A percentile compares a stretch with the other conserved stretches of the same genome.
Conservation (phyloP, 2,888 invertebrate genomes). For the Polia nebulosa region DNA sequence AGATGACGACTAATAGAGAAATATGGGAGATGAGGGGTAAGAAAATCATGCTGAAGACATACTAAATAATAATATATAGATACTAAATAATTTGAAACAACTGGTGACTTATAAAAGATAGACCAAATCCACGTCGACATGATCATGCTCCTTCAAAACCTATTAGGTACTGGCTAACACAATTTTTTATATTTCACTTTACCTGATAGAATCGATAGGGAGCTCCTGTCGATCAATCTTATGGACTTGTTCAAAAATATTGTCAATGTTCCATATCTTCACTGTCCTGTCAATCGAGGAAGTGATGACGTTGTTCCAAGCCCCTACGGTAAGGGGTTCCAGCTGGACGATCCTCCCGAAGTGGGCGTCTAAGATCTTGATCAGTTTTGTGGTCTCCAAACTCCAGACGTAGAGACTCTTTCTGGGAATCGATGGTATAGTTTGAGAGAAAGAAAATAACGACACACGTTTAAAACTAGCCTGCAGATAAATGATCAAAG, state of each 20-base stretch:
- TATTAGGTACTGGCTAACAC: no score
- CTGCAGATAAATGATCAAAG: not conserved
- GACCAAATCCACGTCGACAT: no score
- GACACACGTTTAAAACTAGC: not conserved
- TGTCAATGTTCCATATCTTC: conserved; percentile 99
- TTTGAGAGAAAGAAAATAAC: not conserved
- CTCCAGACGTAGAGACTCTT: conserved; percentile 99
- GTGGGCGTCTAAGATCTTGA: conserved; percentile 98
- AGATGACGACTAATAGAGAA: no score
- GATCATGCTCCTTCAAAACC: no score
- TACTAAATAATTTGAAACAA: no score
- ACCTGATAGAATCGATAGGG: conserved; percentile 98
- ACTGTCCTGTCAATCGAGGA: conserved; percentile 99
- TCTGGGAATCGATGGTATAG: conserved; percentile 80
- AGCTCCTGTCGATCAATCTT: conserved; percentile 98
- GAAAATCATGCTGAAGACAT: no score
- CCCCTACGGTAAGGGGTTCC: conserved; percentile 96
- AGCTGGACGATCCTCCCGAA: conserved; percentile 98
- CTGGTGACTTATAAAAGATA: no score
- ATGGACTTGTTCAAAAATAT: conserved; percentile 99
- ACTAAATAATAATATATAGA: no score
- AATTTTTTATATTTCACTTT: no score
- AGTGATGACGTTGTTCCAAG: conserved; percentile 98
- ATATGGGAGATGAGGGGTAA: no score
- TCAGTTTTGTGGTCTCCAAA: conserved; percentile 94